Evolutionary conservation across 2,113 vertebrate species (phyloP).

Genomic region (Oxyruncus cristatus): DNA sequence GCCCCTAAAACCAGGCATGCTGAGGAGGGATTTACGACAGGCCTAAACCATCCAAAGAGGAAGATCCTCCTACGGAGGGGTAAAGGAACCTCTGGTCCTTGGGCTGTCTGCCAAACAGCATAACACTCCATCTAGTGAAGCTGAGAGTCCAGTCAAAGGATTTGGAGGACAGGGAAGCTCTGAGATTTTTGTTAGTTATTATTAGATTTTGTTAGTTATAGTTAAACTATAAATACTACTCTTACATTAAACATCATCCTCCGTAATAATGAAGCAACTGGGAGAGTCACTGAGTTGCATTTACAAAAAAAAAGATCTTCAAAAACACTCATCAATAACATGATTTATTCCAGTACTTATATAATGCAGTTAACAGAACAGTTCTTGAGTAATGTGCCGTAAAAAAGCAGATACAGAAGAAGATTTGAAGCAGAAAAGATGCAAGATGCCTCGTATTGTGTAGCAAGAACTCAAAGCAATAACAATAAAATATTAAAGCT

Average conservation of each 20-base stretch:
- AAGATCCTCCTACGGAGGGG: neutral
- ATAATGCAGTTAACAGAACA: neutral
- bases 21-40: neutral
- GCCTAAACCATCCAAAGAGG: fast-evolving
- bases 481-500: conserved; percentile 1
- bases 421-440: neutral
- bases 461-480: neutral
- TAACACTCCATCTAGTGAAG: fast-evolving
- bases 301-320: neutral
- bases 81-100: neutral
- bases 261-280: neutral
- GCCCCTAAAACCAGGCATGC: fast-evolving
- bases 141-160: neutral
- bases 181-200: neutral
- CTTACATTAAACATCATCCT: neutral
- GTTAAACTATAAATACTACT: neutral
- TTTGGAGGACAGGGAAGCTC: neutral
- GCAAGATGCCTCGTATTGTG: fast-evolving
- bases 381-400: neutral
- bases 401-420: neutral
- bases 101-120: neutral
- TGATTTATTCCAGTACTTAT: neutral
- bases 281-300: neutral
- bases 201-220: neutral
- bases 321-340: neutral